These are phyloP conservation scores for Monochamus saltuarius DNA, from an alignment of 1,140 invertebrate genomes.

Conservation along the genomic window DNA sequence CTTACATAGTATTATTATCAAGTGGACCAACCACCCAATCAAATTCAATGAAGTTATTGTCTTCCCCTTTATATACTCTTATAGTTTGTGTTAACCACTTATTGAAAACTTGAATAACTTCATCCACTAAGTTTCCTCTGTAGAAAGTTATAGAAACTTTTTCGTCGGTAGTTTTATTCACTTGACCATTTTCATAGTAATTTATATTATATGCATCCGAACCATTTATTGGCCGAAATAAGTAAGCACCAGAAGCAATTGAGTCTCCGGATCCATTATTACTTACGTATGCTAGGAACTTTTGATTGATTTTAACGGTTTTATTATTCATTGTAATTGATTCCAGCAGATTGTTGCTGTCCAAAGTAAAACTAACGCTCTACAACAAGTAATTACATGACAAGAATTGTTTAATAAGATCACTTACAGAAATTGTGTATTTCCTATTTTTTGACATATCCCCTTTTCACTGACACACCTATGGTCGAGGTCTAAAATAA, in stretches of 20 bases:
- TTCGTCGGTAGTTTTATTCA: too few species aligned
- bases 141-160: too few species aligned
- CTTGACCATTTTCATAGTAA: too few species aligned
- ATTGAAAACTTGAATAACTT: constrained; percentile 2
- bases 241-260: constrained; percentile 4
- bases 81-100: neutral
- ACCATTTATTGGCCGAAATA: constrained; percentile 4
- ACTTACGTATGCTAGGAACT: neutral
- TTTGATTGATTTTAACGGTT: constrained; percentile 1
- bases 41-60: neutral
- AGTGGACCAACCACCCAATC: constrained; percentile 5
- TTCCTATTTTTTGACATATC: too few species aligned
- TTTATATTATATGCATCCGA: neutral
- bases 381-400: too few species aligned
- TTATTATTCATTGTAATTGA: neutral
- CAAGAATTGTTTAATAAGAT: too few species aligned
- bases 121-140: neutral
- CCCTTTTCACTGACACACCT: too few species aligned
- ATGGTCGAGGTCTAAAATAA: too few species aligned
- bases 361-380: too few species aligned
- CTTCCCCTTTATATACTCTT: neutral
- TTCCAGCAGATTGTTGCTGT: too few species aligned
- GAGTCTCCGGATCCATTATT: neutral
- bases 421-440: too few species aligned
- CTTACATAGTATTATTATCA: neutral